phyloP scores from a whole-genome alignment of 2,888 invertebrate genomes.

The Chymomyza fuscimana region DNA sequence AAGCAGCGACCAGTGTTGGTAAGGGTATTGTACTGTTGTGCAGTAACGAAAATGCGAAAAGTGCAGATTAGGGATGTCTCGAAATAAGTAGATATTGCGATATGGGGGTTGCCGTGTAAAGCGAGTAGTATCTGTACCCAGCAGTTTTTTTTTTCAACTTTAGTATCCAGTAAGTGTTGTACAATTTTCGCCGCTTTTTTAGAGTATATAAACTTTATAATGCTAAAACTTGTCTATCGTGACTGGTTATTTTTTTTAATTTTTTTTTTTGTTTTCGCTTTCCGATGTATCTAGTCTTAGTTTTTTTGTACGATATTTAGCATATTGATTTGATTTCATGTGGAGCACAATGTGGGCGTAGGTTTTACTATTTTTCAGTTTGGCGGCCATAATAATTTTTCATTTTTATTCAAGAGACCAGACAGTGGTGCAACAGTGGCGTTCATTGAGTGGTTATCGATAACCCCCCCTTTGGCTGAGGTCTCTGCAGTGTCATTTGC shows the following conservation, averaged over 20 bases:
- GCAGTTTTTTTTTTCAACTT: too few species aligned
- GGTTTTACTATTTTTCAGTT: slow-evolving; percentile 41
- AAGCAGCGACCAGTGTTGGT: too few species aligned
- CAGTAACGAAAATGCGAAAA: too few species aligned
- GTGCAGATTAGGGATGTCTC: too few species aligned
- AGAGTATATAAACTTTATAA: background rate
- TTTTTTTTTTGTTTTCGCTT: slow-evolving; percentile 30
- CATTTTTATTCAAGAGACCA: slow-evolving; percentile 13
- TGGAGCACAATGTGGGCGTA: slow-evolving; percentile 50
- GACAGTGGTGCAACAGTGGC: background rate
- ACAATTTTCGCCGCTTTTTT: background rate
- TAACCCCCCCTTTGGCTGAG: background rate
- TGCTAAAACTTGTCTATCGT: slow-evolving; percentile 8
- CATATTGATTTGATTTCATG: slow-evolving; percentile 5
- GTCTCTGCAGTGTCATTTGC: slow-evolving; percentile 4
- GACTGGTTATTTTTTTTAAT: slow-evolving; percentile 16
- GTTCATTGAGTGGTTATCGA: background rate
- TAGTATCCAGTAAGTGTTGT: too few species aligned
- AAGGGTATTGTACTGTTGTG: too few species aligned
- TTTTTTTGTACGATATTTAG: background rate
- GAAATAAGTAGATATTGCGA: too few species aligned
- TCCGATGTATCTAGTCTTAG: slow-evolving; percentile 6
- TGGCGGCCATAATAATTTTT: slow-evolving; percentile 32
- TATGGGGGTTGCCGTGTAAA: too few species aligned
- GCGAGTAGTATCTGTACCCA: too few species aligned